Evolutionary conservation across 2,797 vertebrate genomes (phyloP), one percentile per base, ranked within the genome.

Genomic region (Synanceia verrucosa): DNA sequence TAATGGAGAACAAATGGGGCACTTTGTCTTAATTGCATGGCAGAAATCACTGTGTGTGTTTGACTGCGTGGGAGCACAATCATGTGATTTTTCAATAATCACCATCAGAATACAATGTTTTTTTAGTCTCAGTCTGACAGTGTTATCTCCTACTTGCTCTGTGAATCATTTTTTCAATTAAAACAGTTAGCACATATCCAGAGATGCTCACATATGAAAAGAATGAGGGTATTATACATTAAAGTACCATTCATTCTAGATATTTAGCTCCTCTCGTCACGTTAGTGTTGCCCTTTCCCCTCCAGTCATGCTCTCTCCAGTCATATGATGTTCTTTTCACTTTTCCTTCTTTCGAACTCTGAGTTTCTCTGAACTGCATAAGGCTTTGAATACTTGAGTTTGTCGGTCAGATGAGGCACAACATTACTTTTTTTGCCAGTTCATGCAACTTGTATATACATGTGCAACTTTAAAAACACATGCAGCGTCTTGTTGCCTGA

Each of bases 271-370:
- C 48, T 56, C 18, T 34, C 7, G n/a, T n/a, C n/a, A n/a, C n/a
- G n/a, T n/a, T n/a, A n/a, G n/a, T n/a, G n/a, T 57, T 19, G 9
- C 16, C n/a, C 23, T 36, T 59, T 39, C 33, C 11, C 19, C 24
- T 3, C 16, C 13, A 43, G n/a, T 51, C 55, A 36, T n/a, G 33
- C 13, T 39, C 4, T 9, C 67, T 61, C 36, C 18, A 3, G 61
- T 72, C 84, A 83, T 61, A 65, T 86, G 79, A 81, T 79, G 73
- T 46, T 88, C 65, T 84, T 86, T 65, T 70, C 57, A 26, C 43
- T 57, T n/a, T 7, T 58, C 44, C 37, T 63, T 51, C 65, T 57
- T 51, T 8, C 0, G 12, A 61, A 63, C 51, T 12, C 44, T 5
- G 16, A 62, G 48, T 68, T 75, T 33, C 31, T 64, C 28, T 16